Conservation (phyloP, 92 coral and sea anemone genomes). For the Chrysogorgia sp. region DNA sequence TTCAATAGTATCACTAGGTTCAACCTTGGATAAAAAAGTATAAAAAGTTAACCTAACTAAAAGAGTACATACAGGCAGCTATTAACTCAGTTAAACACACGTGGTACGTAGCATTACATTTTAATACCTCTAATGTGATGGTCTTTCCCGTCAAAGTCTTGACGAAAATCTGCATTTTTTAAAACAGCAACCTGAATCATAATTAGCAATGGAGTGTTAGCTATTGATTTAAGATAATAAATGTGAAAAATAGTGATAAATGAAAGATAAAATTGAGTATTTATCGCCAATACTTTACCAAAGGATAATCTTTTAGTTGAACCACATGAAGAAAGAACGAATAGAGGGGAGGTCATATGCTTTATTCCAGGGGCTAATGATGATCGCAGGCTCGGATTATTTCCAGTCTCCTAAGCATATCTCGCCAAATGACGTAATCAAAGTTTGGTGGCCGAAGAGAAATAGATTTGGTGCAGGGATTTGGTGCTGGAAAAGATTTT, state of each 20-base stretch:
- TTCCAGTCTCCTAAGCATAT: neutral
- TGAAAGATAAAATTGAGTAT: constrained; percentile 21
- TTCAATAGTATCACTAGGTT: constrained; percentile 98
- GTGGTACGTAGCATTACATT: constrained; percentile 33
- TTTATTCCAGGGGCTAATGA: constrained; percentile 23
- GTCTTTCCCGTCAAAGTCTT: constrained; percentile 99
- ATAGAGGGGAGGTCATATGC: constrained; percentile 54
- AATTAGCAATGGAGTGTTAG: constrained; percentile 31
- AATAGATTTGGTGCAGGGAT: too few relatives aligned
- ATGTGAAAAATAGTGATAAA: neutral
- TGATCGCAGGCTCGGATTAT: constrained; percentile 30
- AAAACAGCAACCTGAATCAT: constrained; percentile 67
- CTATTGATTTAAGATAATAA: neutral
- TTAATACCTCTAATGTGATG: constrained; percentile 99
- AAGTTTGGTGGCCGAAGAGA: too few relatives aligned
- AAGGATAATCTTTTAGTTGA: constrained; percentile 54
- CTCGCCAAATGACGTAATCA: too few relatives aligned
- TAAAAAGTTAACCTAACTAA: neutral
- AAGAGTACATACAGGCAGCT: neutral
- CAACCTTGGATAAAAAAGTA: constrained; percentile 64
- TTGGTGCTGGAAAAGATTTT: too few relatives aligned
- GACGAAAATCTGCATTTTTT: constrained; percentile 98
- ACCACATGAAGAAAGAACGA: constrained; percentile 93
- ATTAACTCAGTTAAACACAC: too few relatives aligned
- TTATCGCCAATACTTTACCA: constrained; percentile 25